Conservation (phyloP, 2,888 invertebrate genomes). For the Scrobipalpa costella region DNA sequence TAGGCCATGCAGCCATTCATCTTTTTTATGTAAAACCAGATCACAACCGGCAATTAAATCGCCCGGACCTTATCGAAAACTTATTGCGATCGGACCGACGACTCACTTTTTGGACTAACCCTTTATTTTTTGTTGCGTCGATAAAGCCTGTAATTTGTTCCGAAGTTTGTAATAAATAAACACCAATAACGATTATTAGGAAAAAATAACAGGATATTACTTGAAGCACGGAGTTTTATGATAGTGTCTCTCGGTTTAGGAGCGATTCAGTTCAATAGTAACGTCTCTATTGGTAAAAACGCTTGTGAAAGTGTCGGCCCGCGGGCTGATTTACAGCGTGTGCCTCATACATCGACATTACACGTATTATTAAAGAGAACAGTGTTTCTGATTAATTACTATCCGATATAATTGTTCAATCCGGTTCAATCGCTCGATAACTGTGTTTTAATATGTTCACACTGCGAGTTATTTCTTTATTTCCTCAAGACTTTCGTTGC, state of each 20-base stretch:
- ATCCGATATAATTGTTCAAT: conserved; percentile 67
- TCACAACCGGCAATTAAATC: conserved; percentile 81
- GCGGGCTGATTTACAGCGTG: conserved; percentile 74
- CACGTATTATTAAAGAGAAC: conserved; percentile 75
- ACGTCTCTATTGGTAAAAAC: conserved; percentile 76
- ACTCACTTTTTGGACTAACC: conserved; percentile 80
- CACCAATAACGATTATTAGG: conserved; percentile 81
- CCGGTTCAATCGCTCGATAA: conserved; percentile 60
- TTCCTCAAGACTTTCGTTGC: conserved; percentile 51
- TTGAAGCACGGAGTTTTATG: conserved; percentile 65
- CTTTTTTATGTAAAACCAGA: conserved; percentile 81
- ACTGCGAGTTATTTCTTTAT: conserved; percentile 67
- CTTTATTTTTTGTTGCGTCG: conserved; percentile 76
- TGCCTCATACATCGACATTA: conserved; percentile 68
- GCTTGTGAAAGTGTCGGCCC: conserved; percentile 73
- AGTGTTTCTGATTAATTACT: conserved; percentile 73
- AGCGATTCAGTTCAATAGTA: conserved; percentile 69
- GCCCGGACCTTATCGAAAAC: conserved; percentile 80
- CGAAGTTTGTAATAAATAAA: conserved; percentile 79
- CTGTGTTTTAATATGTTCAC: conserved; percentile 63
- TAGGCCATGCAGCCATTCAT: conserved; percentile 74
- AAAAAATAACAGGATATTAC: conserved; percentile 80
- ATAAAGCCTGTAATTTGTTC: conserved; percentile 79
- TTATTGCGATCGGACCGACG: conserved; percentile 79
- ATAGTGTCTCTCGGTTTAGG: conserved; percentile 62